Evolutionary conservation across 2,888 invertebrate genomes (phyloP).

Genomic region (Epirrita christyi): DNA sequence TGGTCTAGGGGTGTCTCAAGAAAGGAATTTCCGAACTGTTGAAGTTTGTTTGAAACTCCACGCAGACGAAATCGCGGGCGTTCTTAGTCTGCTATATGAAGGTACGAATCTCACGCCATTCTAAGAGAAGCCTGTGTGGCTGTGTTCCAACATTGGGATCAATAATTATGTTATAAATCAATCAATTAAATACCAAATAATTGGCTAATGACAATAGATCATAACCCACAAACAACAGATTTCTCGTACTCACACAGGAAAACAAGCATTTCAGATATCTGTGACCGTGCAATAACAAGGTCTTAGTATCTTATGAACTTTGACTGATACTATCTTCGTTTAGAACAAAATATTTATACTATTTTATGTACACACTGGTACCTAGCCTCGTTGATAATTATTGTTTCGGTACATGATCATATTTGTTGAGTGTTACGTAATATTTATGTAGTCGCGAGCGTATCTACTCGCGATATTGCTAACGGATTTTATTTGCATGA

Average conservation of each 20-base stretch:
- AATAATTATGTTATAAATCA: too few species aligned
- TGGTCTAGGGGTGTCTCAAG: too few species aligned
- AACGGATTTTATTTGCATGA: conserved; percentile 18
- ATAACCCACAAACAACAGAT: conserved; percentile 15
- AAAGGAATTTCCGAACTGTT: too few species aligned
- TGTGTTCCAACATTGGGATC: too few species aligned
- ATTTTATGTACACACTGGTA: conserved; percentile 43
- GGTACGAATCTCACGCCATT: too few species aligned
- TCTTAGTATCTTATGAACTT: conserved; percentile 65
- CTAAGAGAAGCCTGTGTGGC: too few species aligned
- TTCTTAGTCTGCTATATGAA: too few species aligned
- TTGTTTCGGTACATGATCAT: conserved; percentile 39
- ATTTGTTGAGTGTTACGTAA: conserved; percentile 51
- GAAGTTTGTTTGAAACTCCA: too few species aligned
- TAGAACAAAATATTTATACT: conserved; percentile 69
- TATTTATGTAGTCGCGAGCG: conserved; percentile 30
- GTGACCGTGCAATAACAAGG: conserved; percentile 62
- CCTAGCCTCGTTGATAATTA: conserved; percentile 46
- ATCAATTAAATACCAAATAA: neutral
- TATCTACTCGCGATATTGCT: conserved; percentile 9
- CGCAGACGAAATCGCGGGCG: too few species aligned
- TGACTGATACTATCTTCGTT: conserved; percentile 62
- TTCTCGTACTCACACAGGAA: conserved; percentile 20
- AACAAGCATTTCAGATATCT: conserved; percentile 33
- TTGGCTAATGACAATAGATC: conserved; percentile 3